Conservation (phyloP, 2,113 vertebrate species). For the Raja brachyura region DNA sequence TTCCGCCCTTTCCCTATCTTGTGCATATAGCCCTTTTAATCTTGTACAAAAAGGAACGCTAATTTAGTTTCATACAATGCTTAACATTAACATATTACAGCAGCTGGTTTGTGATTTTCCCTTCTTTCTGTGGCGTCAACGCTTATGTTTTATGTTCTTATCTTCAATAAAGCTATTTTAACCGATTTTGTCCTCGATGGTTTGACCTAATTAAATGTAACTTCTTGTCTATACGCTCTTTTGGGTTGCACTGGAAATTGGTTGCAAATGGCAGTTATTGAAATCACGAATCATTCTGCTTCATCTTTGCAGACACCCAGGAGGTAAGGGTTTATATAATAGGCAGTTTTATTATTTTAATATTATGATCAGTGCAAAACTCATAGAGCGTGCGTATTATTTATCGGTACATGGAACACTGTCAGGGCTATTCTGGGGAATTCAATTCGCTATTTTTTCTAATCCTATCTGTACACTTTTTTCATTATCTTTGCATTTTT, state of each 20-base stretch:
- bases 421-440: not conserved
- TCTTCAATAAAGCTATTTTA: conserved; percentile 11
- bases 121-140: not conserved
- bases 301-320: not conserved
- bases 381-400: not conserved
- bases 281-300: not conserved
- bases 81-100: conserved; percentile 1
- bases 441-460: not conserved
- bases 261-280: not conserved
- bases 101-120: conserved; percentile 13
- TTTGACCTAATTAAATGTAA: conserved; percentile 22
- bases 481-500: not conserved
- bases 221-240: not conserved
- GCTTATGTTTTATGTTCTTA: not conserved
- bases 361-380: not conserved
- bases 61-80: conserved; percentile 8
- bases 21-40: not conserved
- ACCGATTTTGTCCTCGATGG: not conserved
- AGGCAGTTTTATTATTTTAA: not conserved
- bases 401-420: not conserved
- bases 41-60: conserved; percentile 8
- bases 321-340: not conserved
- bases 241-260: not conserved
- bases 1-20: conserved; percentile 16
- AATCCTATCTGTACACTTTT: not conserved